phyloP scores from a whole-genome alignment of 2,113 vertebrate genomes.

The Nibea albiflora region DNA sequence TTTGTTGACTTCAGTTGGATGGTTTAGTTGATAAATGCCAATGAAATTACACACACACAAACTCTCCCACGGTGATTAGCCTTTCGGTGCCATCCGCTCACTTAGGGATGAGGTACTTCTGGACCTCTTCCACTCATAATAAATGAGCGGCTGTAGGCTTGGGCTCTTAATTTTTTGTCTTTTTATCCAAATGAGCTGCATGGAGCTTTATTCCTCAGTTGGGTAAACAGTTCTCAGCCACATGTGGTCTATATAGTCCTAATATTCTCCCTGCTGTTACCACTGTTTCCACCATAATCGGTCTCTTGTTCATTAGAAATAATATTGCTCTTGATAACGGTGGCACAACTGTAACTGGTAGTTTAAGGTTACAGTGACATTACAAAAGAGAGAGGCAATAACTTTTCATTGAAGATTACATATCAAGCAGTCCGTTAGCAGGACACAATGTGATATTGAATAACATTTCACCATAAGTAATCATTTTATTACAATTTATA shows the following conservation, averaged over 20 bases:
- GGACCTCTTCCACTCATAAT: conserved; percentile 47
- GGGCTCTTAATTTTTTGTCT: conserved; percentile 45
- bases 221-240: conserved; percentile 57
- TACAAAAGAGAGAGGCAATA: not conserved
- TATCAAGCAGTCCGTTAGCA: not conserved
- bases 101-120: conserved; percentile 46
- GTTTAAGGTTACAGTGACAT: not conserved
- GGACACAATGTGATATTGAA: not conserved
- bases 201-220: conserved; percentile 48
- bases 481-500: not conserved
- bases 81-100: conserved; percentile 18
- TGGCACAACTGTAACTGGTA: not conserved
- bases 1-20: not conserved
- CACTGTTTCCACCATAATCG: conserved; percentile 13
- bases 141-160: conserved; percentile 39
- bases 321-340: conserved; percentile 2
- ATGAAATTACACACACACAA: not conserved
- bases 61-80: conserved; percentile 19
- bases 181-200: conserved; percentile 48
- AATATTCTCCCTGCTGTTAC: conserved; percentile 42
- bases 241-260: conserved; percentile 38
- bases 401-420: not conserved
- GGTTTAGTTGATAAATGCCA: conserved; percentile 31
- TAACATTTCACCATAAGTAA: not conserved
- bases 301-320: conserved; percentile 23